Evolutionary conservation across 2,888 invertebrate species (phyloP), one percentile per base, ranked within the genome.

Genomic region (Mesochorus sp.): DNA sequence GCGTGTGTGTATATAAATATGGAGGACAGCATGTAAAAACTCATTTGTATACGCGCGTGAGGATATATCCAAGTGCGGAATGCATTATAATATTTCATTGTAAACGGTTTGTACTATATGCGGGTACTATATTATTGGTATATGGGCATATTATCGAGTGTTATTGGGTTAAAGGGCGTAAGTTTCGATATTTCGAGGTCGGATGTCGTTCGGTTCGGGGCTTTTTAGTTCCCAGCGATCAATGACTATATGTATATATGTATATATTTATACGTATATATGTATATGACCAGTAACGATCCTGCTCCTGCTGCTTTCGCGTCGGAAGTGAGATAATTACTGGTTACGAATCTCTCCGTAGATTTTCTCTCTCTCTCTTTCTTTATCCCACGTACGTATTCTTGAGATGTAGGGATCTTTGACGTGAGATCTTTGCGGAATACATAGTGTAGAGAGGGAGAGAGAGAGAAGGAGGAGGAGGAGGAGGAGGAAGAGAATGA

Each of bases 291-390:
- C 39, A n/a, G 14, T 4, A 14, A 26, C 12, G 37, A 37, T 24
- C 28, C 8, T 19, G 59, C 67, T 26, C 34, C 42, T 12, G 66
- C 39, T 61, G 71, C 49, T 53, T 49, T 24, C 72, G 55, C 57
- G 47, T 79, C 67, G 67, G 67, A 79, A 79, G 75, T 79, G 79
- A 79, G 79, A 79, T 79, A 76, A 79, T 79, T 75, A 79, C 72
- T 62, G 75, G 61, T 68, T 73, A 68, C 77, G 67, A 77, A 71
- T 79, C 62, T 72, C 62, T 55, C 39, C 61, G 42, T 67, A 75
- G 67, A 67, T 70, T 67, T 19, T 34, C 28, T 19, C 61, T 42
- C 59, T 24, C 34, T 49, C 31, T 28, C 21, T 61, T 39, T 14
- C 28, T 61, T 2, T 24, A 3, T 66, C 34, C 26, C 62, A 72